Evolutionary conservation across 2,888 invertebrate genomes (phyloP).

Genomic region (Uropetala carovei): DNA sequence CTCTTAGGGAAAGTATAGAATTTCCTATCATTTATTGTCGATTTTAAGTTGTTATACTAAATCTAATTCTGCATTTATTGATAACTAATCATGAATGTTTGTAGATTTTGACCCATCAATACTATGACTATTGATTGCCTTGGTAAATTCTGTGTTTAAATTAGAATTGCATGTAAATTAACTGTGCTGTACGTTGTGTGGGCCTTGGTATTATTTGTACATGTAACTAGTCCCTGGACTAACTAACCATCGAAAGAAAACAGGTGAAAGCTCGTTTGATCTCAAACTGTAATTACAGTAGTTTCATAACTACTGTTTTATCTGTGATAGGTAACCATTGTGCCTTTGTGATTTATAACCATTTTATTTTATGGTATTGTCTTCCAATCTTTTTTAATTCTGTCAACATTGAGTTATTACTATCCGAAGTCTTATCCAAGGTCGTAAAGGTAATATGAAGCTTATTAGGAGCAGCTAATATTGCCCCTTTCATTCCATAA

Average conservation of each 20-base stretch:
- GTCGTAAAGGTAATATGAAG: neutral
- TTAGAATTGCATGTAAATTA: slow-evolving; percentile 2
- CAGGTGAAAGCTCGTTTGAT: slow-evolving; percentile 35
- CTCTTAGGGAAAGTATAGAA: slow-evolving; percentile 84
- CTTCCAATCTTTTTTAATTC: slow-evolving; percentile 39
- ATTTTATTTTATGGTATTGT: slow-evolving; percentile 33
- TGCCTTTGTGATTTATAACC: slow-evolving; percentile 49
- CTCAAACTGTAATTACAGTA: slow-evolving; percentile 48
- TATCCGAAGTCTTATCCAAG: neutral
- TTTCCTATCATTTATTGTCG: neutral
- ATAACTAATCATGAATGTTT: slow-evolving; percentile 24
- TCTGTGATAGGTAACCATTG: slow-evolving; percentile 57
- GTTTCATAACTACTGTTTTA: slow-evolving; percentile 25
- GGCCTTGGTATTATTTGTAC: slow-evolving; percentile 24
- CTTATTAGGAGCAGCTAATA: neutral
- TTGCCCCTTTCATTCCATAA: neutral
- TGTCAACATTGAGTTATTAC: neutral
- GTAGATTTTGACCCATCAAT: slow-evolving; percentile 17
- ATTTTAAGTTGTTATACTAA: slow-evolving; percentile 33
- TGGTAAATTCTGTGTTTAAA: neutral
- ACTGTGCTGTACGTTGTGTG: neutral
- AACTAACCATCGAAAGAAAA: neutral
- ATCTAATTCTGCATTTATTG: slow-evolving; percentile 69
- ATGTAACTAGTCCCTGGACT: neutral
- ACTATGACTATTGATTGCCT: neutral